Conservation (phyloP, 2,113 vertebrate species). For the Rhinolophus ferrumequinum region DNA sequence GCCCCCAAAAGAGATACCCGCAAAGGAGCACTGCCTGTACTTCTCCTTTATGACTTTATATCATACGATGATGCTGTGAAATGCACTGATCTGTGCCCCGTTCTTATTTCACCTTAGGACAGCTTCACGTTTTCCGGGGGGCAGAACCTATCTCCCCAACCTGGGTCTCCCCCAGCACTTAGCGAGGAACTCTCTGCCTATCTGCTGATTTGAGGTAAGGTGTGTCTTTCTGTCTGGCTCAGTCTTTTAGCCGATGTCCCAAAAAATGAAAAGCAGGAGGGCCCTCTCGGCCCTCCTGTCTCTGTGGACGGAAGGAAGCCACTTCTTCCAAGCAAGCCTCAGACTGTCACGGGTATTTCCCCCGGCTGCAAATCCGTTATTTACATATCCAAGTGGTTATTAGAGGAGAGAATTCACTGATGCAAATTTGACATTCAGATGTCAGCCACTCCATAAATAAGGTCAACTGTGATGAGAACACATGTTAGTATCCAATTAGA, state of each 20-base stretch:
- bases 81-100: fast-evolving
- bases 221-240: constrained; percentile 58
- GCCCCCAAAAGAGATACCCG: background rate
- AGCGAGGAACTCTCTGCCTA: background rate
- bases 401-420: constrained; percentile 75
- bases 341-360: constrained; percentile 74
- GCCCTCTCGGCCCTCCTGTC: constrained; percentile 54
- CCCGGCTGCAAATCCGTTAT: constrained; percentile 75
- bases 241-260: background rate
- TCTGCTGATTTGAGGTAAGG: background rate
- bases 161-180: background rate
- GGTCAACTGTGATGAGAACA: constrained; percentile 85
- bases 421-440: constrained; percentile 88
- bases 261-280: constrained; percentile 73
- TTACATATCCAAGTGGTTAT: constrained; percentile 85
- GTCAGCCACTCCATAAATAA: constrained; percentile 85
- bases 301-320: constrained; percentile 49
- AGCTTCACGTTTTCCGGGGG: background rate
- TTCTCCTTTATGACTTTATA: background rate
- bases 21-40: background rate
- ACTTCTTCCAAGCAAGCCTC: constrained; percentile 75
- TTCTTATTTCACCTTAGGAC: background rate
- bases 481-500: constrained; percentile 86
- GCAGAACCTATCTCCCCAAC: background rate
- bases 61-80: background rate